Percentiles rank a stretch among this genome's conserved stretches.
Evolutionary conservation across 92 coral and sea anemone genomes (phyloP).

Genomic region (Parazoanthus atlanticus): DNA sequence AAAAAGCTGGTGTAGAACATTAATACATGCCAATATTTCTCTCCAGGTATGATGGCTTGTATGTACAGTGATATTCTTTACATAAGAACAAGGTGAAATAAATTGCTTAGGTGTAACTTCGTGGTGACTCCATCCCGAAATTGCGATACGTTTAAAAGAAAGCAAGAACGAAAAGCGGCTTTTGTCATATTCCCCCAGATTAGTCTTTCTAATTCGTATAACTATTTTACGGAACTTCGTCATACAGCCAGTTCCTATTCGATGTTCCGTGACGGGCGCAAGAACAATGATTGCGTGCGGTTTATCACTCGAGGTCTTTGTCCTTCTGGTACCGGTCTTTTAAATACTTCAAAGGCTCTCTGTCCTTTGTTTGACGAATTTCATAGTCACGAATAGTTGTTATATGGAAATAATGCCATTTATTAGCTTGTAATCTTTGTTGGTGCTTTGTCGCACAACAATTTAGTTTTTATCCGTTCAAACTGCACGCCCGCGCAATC

Average conservation of each 20-base stretch:
- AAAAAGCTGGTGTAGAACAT: background rate
- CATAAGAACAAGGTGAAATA: no score
- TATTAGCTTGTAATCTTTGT: no score
- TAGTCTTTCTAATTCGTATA: background rate
- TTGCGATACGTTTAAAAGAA: background rate
- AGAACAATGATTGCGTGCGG: conserved; percentile 3
- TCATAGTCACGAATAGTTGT: conserved; percentile 25
- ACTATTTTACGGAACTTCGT: conserved; percentile 27
- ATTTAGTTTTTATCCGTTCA: no score
- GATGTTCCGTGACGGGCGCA: background rate
- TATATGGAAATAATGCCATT: no score
- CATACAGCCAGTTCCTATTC: background rate
- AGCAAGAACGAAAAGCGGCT: background rate
- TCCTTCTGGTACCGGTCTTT: conserved; percentile 16
- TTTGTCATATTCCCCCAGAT: background rate
- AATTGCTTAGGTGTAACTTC: no score
- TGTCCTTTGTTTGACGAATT: conserved; percentile 6
- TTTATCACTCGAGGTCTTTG: background rate
- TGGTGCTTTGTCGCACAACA: no score
- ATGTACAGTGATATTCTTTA: no score
- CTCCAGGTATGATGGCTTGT: no score
- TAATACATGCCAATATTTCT: no score
- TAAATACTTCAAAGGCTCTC: conserved; percentile 21
- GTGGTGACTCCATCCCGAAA: background rate
- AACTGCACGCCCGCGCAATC: no score